phyloP scores from a whole-genome alignment of 2,113 vertebrate genomes.

The Syngnathus scovelli region DNA sequence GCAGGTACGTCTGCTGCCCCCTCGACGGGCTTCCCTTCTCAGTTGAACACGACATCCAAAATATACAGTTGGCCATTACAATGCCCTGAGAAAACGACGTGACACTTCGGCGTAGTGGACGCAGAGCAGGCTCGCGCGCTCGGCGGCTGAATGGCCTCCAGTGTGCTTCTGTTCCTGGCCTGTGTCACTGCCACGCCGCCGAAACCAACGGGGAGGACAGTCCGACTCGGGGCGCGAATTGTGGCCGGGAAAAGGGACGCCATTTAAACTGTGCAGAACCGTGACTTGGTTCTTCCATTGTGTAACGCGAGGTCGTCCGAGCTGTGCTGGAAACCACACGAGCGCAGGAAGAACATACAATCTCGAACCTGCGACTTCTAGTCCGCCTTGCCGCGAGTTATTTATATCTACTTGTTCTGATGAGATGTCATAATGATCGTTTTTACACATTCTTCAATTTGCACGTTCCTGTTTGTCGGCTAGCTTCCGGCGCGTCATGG shows the following conservation, averaged over 20 bases:
- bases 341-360: too few relatives aligned
- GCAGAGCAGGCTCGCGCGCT: not conserved
- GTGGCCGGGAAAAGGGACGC: not conserved
- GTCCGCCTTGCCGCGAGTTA: too few relatives aligned
- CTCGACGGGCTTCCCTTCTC: not conserved
- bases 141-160: not conserved
- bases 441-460: not conserved
- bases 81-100: conserved; percentile 4
- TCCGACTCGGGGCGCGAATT: not conserved
- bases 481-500: not conserved
- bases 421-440: not conserved
- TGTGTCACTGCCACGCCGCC: conserved; percentile 3
- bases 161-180: conserved; percentile 10
- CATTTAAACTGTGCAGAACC: conserved; percentile 1
- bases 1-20: not conserved
- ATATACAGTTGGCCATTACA: conserved; percentile 12
- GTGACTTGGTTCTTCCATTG: conserved; percentile 6
- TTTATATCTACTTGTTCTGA: not conserved
- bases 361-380: too few relatives aligned
- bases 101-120: not conserved
- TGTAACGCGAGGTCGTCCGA: not conserved
- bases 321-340: not conserved
- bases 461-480: not conserved
- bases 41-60: conserved; percentile 8
- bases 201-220: not conserved